phyloP scores from a whole-genome alignment of 1,140 invertebrate genomes.

The Pogonus chalceus region DNA sequence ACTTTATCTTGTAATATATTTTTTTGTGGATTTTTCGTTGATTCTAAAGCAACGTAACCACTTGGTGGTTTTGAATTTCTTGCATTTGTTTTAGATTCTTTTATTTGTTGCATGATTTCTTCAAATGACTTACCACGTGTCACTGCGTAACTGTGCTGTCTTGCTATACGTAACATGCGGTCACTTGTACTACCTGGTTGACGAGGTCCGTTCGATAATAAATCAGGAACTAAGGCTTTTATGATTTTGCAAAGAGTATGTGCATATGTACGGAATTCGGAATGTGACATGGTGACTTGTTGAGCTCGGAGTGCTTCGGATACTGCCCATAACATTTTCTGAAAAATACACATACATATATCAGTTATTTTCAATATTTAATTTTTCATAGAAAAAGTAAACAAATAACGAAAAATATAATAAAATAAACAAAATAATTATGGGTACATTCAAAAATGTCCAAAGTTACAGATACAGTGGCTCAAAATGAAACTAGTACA shows the following conservation, averaged over 20 bases:
- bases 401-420: too few relatives aligned
- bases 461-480: too few relatives aligned
- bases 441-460: too few relatives aligned
- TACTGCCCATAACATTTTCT: conserved; percentile 63
- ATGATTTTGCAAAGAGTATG: conserved; percentile 43
- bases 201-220: conserved; percentile 36
- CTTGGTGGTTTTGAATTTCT: conserved; percentile 26
- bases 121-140: conserved; percentile 47
- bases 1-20: conserved; percentile 40
- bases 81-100: conserved; percentile 28
- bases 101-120: conserved; percentile 40
- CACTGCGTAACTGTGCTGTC: conserved; percentile 48
- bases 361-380: conserved; percentile 9
- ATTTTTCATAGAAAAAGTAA: conserved; percentile 4
- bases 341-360: conserved; percentile 28
- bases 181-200: conserved; percentile 43
- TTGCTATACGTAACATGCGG: conserved; percentile 48
- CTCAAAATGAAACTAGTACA: too few relatives aligned
- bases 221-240: conserved; percentile 33
- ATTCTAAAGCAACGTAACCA: conserved; percentile 36
- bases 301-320: conserved; percentile 50
- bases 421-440: conserved; percentile 27
- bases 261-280: conserved; percentile 53
- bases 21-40: conserved; percentile 33
- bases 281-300: conserved; percentile 50